phyloP scores from a whole-genome alignment of 2,797 vertebrate genomes.

The Xenops minutus region DNA sequence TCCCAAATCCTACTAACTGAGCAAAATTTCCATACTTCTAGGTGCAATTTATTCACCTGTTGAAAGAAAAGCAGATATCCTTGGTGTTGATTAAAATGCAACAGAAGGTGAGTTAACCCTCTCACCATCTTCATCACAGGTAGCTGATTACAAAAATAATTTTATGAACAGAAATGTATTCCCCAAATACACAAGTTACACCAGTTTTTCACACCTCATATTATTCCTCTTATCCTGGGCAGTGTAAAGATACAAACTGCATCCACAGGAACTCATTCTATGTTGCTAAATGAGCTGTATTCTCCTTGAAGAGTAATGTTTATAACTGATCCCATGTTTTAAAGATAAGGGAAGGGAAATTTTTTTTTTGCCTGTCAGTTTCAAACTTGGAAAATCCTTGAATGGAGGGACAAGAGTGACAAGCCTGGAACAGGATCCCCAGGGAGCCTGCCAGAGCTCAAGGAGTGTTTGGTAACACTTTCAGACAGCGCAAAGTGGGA shows the following conservation, averaged over 20 bases:
- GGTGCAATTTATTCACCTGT: neutral
- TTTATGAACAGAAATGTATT: accelerated
- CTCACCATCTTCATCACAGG: neutral
- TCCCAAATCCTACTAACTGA: neutral
- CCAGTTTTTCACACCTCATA: neutral
- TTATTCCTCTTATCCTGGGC: neutral
- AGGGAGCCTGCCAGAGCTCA: neutral
- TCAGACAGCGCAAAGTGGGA: neutral
- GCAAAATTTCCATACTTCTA: neutral
- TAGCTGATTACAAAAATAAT: neutral
- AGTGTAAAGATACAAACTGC: neutral
- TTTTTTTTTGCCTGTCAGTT: neutral
- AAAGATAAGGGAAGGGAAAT: neutral
- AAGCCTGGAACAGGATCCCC: neutral
- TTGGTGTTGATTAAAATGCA: neutral
- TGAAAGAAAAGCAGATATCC: neutral
- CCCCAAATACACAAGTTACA: neutral
- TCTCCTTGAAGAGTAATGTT: neutral
- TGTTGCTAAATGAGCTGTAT: neutral
- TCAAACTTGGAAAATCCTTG: neutral
- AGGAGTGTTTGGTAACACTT: accelerated
- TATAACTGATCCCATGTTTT: neutral
- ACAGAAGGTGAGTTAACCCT: neutral
- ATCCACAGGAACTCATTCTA: neutral
- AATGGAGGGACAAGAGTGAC: neutral